Evolutionary conservation across 2,797 vertebrate species (phyloP).

Genomic region (Cossypha polioptera): DNA sequence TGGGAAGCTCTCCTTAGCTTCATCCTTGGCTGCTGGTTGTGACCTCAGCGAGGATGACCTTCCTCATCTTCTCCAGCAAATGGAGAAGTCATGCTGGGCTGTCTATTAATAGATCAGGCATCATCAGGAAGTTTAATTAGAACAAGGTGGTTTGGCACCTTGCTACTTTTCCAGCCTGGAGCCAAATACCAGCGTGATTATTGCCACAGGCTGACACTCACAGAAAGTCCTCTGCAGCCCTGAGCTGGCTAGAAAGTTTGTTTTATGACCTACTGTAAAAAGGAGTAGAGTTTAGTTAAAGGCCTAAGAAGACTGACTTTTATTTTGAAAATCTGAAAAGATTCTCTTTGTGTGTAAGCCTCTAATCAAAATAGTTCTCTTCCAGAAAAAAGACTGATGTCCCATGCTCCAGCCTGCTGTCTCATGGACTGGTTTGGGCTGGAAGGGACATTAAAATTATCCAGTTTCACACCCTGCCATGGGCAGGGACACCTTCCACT

Average conservation of each 20-base stretch:
- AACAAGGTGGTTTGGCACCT: constrained; percentile 41
- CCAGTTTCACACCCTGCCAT: neutral
- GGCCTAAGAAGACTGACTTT: neutral
- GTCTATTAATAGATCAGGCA: constrained; percentile 43
- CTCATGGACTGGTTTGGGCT: neutral
- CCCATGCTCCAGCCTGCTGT: neutral
- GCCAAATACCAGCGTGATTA: constrained; percentile 3
- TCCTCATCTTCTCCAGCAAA: neutral
- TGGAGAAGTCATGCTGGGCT: neutral
- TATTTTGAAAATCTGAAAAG: neutral
- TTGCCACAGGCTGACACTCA: neutral
- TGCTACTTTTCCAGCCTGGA: neutral
- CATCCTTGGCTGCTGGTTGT: neutral
- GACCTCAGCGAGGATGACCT: neutral
- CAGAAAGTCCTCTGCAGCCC: neutral
- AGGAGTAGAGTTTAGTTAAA: neutral
- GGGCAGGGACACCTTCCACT: neutral
- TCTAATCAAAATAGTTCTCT: neutral
- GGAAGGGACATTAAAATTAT: neutral
- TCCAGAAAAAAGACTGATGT: neutral
- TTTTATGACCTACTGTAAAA: neutral
- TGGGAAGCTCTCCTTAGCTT: neutral
- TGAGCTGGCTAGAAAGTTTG: constrained; percentile 5
- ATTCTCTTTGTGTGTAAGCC: neutral
- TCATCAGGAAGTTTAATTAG: constrained; percentile 48